A percentile compares a stretch with the other conserved stretches of the same genome.
Evolutionary conservation across 2,888 invertebrate species (phyloP).

Genomic region (Vesta saturnalis): DNA sequence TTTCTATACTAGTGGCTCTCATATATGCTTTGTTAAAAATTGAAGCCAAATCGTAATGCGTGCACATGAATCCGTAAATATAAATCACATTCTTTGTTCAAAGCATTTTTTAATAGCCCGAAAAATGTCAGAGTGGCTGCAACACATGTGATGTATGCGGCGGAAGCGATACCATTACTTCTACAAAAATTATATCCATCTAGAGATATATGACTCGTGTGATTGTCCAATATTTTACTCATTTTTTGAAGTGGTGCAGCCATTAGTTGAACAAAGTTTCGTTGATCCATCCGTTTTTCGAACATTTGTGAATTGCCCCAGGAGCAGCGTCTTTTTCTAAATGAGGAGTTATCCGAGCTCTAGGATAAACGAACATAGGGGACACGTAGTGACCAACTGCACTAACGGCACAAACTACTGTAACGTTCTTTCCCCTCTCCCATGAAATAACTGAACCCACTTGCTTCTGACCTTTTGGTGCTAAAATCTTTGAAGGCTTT

Average conservation of each 20-base stretch:
- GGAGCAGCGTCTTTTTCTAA: neutral
- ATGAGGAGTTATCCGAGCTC: neutral
- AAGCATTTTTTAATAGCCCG: neutral
- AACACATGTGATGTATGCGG: slow-evolving; percentile 6
- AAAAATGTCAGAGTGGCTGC: no score
- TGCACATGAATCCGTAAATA: slow-evolving; percentile 3
- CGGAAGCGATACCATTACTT: slow-evolving; percentile 12
- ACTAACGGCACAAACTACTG: neutral
- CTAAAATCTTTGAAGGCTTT: neutral
- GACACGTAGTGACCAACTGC: slow-evolving; percentile 1
- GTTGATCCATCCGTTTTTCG: neutral
- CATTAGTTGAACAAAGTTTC: neutral
- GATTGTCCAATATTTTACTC: no score
- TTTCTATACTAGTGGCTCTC: slow-evolving; percentile 29
- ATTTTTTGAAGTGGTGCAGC: no score
- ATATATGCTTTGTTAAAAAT: slow-evolving; percentile 33
- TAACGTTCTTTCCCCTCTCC: neutral
- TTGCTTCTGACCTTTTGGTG: slow-evolving; percentile 3
- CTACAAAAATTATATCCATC: neutral
- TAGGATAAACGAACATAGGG: neutral
- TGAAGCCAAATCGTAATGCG: no score
- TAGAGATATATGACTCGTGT: no score
- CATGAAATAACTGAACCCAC: slow-evolving; percentile 1
- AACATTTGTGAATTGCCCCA: neutral
- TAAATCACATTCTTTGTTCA: neutral